phyloP scores from a whole-genome alignment of 2,888 invertebrate species.

The Drosophila testacea region DNA sequence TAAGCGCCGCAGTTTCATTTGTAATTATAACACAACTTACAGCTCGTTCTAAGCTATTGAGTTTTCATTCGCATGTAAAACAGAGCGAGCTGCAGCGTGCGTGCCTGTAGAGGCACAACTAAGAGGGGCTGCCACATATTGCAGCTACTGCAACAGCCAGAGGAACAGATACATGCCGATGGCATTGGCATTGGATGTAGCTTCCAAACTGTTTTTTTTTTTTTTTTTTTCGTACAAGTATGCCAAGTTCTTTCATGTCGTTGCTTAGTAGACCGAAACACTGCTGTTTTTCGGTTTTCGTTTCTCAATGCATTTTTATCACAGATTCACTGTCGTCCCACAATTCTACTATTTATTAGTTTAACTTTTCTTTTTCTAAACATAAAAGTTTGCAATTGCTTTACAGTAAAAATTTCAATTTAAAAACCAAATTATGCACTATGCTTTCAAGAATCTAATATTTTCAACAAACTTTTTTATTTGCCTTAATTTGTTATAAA shows the following conservation, averaged over 20 bases:
- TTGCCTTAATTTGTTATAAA: no score
- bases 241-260: constrained; percentile 34
- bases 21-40: constrained; percentile 62
- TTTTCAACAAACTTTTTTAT: neutral
- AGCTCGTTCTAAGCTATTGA: constrained; percentile 81
- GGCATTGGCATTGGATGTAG: constrained; percentile 40
- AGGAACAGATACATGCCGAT: constrained; percentile 4
- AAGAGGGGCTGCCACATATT: constrained; percentile 17
- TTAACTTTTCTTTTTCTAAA: constrained; percentile 67
- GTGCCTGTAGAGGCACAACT: constrained; percentile 45
- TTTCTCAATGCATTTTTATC: constrained; percentile 20
- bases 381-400: neutral
- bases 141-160: constrained; percentile 13
- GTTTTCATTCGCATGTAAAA: constrained; percentile 63
- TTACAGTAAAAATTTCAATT: constrained; percentile 3
- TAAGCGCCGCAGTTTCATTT: constrained; percentile 55
- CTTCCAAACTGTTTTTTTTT: constrained; percentile 12
- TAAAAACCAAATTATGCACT: neutral
- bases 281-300: constrained; percentile 40
- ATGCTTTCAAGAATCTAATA: neutral
- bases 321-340: constrained; percentile 67
- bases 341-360: constrained; percentile 23
- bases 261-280: constrained; percentile 72
- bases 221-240: constrained; percentile 23
- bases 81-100: constrained; percentile 52